Evolutionary conservation across 2,797 vertebrate species (phyloP), one percentile per base, ranked within the genome.

Genomic region (Buceros bicornis): DNA sequence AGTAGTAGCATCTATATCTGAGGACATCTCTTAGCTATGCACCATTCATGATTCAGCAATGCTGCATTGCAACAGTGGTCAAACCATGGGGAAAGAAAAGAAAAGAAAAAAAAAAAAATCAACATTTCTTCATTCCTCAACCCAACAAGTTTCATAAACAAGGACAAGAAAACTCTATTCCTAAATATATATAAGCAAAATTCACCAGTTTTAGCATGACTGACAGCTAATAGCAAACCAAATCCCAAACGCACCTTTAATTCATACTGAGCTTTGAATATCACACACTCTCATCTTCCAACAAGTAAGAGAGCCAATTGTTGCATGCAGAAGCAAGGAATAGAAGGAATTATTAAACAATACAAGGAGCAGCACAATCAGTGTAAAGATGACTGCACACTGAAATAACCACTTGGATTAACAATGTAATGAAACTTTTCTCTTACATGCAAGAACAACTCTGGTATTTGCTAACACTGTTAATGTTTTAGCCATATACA

Each of bases 241-340:
- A 96, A 93, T 95, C 86, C 93, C 95, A 96, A 89, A 97, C 95
- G 90, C 95, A 97, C 96, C 96, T 97, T 97, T 91, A 96, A 95
- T 96, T 96, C 95, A 96, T 80, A 97, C 90, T 94, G 95, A 95
- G 93, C 90, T 96, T 96, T 96, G 90, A 96, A 94, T 90, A 97
- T 58, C 96, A 97, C 86, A 95, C 80, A 4, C 95, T 96, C 95
- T 97, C 95, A 96, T 95, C 95, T 92, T 97, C 95, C 94, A 95
- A 95, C 90, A 96, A 97, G 91, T 95, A 81, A 96, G 95, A 97
- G 95, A 96, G 92, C 92, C 94, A 97, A 91, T 91, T 93, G 95
- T 97, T 95, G 97, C 95, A 93, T 91, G 95, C 94, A 95, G 94
- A 96, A 90, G 96, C 96, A 96, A 97, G 97, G 95, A 97, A 96